Evolutionary conservation across 2,113 vertebrate genomes (phyloP).

Genomic region (Odocoileus virginianus): DNA sequence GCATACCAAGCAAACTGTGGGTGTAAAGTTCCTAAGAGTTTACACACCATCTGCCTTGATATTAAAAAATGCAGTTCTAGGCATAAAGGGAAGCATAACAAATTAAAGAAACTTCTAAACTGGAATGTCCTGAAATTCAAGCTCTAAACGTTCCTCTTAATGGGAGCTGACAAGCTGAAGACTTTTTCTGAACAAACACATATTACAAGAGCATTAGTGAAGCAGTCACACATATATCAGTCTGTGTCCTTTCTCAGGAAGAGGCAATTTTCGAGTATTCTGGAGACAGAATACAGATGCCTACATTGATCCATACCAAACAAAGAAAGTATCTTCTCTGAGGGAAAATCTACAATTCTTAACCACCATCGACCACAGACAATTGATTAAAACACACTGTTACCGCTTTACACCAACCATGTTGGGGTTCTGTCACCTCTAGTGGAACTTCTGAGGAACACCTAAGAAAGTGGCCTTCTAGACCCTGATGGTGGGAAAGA

Average conservation of each 20-base stretch:
- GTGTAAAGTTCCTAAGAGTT: slow-evolving; percentile 65
- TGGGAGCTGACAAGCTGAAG: neutral
- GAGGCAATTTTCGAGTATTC: neutral
- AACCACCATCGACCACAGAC: neutral
- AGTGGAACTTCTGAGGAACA: neutral
- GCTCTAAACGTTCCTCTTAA: slow-evolving; percentile 16
- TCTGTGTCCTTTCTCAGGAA: neutral
- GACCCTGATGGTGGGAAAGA: neutral
- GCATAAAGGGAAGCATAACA: slow-evolving; percentile 68
- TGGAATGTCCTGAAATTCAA: slow-evolving; percentile 51
- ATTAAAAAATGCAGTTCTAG: slow-evolving; percentile 74
- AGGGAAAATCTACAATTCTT: neutral
- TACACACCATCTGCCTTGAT: slow-evolving; percentile 71
- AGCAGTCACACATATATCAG: neutral
- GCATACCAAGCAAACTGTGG: slow-evolving; percentile 46
- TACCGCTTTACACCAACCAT: neutral
- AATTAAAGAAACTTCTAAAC: slow-evolving; percentile 65
- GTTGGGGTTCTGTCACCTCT: neutral
- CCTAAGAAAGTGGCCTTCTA: neutral
- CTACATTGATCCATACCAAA: neutral
- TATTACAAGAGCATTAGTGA: neutral
- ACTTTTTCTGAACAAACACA: neutral
- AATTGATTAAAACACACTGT: neutral
- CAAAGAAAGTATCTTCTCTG: neutral
- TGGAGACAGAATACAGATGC: neutral